Conservation (phyloP, 2,797 vertebrate genomes). For the Argya squamiceps region DNA sequence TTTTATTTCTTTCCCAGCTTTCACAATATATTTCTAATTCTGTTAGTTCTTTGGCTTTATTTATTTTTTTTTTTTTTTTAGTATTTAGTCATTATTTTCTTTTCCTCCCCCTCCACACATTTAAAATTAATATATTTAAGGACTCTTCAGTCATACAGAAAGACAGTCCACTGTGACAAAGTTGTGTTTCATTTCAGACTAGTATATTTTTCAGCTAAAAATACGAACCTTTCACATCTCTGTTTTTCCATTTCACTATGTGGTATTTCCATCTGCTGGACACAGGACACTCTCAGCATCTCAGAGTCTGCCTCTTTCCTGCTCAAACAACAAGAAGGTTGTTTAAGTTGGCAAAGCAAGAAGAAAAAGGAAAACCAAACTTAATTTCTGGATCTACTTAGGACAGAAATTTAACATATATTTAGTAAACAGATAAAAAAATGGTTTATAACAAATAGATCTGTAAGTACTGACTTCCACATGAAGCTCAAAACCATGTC, state of each 20-base stretch:
- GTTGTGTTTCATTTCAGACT: not conserved
- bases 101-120: rapidly evolving
- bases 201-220: not conserved
- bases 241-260: not conserved
- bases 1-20: not conserved
- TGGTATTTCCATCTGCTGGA: conserved; percentile 18
- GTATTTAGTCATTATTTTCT: not conserved
- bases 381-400: not conserved
- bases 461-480: not conserved
- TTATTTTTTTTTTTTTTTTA: not conserved
- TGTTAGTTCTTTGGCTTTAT: not conserved
- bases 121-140: not conserved
- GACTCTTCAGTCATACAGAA: not conserved
- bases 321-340: not conserved
- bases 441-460: not conserved
- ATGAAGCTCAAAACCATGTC: not conserved
- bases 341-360: not conserved
- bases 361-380: not conserved
- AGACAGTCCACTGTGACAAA: not conserved
- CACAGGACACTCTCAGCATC: not conserved
- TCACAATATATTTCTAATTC: not conserved
- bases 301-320: not conserved
- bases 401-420: not conserved
- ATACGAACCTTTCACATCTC: not conserved
- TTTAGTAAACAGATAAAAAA: not conserved